A percentile compares a stretch with the other conserved stretches of the same genome.
Evolutionary conservation across 1,140 invertebrate species (phyloP).

Genomic region (Brachionus rotundiformis): DNA sequence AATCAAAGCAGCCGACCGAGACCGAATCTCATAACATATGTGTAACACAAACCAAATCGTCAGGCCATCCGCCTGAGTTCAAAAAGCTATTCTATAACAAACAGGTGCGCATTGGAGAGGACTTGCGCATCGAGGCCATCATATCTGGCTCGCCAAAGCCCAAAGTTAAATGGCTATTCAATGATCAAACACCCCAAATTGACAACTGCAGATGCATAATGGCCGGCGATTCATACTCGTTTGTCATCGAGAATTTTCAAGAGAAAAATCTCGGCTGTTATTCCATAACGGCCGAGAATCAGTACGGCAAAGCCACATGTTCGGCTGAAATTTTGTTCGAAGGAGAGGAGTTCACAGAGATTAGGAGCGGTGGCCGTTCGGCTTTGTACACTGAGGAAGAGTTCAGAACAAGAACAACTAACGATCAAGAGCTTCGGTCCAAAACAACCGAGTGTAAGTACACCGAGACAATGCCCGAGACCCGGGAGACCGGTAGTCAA

Average conservation of each 20-base stretch:
- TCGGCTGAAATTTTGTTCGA: slow-evolving; percentile 45
- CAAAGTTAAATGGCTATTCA: slow-evolving; percentile 38
- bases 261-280: slow-evolving; percentile 46
- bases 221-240: slow-evolving; percentile 48
- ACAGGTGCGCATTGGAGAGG: slow-evolving; percentile 20
- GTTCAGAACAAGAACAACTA: neutral
- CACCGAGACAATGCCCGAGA: neutral
- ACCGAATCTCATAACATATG: neutral
- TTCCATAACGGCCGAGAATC: slow-evolving; percentile 44
- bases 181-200: slow-evolving; percentile 19
- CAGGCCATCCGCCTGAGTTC: slow-evolving; percentile 39
- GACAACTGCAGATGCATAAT: slow-evolving; percentile 42
- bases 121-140: slow-evolving; percentile 41
- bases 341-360: slow-evolving; percentile 13
- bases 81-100: slow-evolving; percentile 46
- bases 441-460: neutral
- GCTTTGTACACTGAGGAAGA: neutral
- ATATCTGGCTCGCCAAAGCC: slow-evolving; percentile 42
- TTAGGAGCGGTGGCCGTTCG: neutral
- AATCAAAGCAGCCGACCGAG: neutral
- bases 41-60: neutral
- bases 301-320: slow-evolving; percentile 40
- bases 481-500: slow-evolving; percentile 8
- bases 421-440: neutral
- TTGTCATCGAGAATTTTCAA: slow-evolving; percentile 30